phyloP scores from a whole-genome alignment of 2,113 vertebrate genomes.

The Myiopsitta monachus region DNA sequence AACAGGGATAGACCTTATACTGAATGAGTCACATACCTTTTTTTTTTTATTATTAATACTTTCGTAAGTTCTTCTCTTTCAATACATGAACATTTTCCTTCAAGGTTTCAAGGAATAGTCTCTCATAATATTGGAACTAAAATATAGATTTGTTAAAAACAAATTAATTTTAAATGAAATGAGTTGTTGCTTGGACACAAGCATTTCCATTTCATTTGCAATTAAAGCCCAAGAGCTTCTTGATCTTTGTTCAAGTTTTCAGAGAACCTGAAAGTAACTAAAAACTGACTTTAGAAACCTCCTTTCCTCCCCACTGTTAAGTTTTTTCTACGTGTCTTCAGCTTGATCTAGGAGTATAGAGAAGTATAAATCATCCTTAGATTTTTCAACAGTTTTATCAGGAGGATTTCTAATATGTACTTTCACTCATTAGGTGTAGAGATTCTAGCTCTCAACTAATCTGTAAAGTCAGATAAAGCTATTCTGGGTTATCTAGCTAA shows the following conservation, averaged over 20 bases:
- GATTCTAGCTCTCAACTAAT: background rate
- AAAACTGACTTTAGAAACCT: background rate
- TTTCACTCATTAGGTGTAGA: background rate
- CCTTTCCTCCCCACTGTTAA: background rate
- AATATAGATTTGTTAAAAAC: background rate
- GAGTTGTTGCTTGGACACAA: background rate
- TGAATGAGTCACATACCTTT: background rate
- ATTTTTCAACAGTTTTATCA: background rate
- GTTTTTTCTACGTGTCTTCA: background rate
- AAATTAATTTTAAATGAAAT: background rate
- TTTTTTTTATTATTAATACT: background rate
- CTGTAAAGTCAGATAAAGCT: background rate
- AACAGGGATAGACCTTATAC: background rate
- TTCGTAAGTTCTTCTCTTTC: background rate
- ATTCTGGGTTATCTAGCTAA: background rate
- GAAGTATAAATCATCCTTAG: background rate
- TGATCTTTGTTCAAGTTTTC: background rate
- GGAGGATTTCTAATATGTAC: too few relatives aligned
- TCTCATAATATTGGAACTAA: background rate
- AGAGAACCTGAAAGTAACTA: slow-evolving; percentile 5
- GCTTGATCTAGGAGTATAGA: background rate
- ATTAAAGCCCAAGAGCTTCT: background rate
- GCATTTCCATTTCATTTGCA: background rate
- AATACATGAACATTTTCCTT: background rate
- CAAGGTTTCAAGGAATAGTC: background rate